These are phyloP conservation scores for Ctenochaetus hawaiiensis DNA, from an alignment of 2,797 vertebrate species.

Conservation along the genomic window DNA sequence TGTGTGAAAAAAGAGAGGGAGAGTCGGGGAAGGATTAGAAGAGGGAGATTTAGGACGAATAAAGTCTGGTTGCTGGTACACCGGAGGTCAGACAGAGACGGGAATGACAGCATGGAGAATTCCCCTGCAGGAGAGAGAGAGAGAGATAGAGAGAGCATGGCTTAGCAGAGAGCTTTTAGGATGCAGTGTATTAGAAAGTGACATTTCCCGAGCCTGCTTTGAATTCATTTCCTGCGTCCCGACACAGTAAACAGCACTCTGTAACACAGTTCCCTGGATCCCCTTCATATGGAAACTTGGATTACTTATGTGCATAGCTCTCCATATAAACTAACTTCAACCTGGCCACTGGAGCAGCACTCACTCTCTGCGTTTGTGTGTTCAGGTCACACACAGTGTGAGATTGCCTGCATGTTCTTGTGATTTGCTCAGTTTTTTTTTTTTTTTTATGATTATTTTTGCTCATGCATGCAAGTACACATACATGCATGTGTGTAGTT, in stretches of 20 bases:
- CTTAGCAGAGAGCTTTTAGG: conserved; percentile 41
- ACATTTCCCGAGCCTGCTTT: conserved; percentile 48
- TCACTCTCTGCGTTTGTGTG: conserved; percentile 1
- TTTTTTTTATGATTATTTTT: not conserved
- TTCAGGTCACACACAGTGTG: not conserved
- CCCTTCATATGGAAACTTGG: conserved; percentile 48
- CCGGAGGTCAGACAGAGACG: conserved; percentile 40
- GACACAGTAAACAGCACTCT: conserved; percentile 58
- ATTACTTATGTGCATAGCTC: conserved; percentile 60
- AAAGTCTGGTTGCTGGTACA: conserved; percentile 41
- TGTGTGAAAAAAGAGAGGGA: conserved; percentile 10
- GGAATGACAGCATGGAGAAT: conserved; percentile 49
- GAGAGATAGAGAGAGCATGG: conserved; percentile 27
- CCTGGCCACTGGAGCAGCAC: conserved; percentile 14
- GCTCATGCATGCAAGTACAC: not conserved
- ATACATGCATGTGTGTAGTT: not conserved
- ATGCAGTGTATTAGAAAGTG: conserved; percentile 57
- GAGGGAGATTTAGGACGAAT: conserved; percentile 45
- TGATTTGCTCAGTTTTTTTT: not conserved
- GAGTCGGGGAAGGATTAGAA: conserved; percentile 26
- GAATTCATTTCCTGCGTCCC: conserved; percentile 56
- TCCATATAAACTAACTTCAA: conserved; percentile 59
- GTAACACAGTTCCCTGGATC: conserved; percentile 46
- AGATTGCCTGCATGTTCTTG: not conserved
- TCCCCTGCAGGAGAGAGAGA: conserved; percentile 28